phyloP scores from a whole-genome alignment of 2,888 invertebrate species.

The Lepidochrysops patricia region DNA sequence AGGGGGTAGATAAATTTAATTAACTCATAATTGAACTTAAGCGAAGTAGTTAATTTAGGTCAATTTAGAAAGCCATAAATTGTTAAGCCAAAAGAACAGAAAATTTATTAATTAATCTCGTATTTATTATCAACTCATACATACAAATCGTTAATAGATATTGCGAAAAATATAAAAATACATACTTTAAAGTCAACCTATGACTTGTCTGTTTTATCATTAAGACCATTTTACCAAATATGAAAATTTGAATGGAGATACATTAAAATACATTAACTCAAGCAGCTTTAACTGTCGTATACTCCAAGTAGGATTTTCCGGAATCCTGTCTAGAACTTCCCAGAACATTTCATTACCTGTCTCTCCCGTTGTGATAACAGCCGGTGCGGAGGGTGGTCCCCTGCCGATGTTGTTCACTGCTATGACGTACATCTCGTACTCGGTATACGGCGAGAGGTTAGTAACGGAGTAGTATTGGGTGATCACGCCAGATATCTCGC shows the following conservation, averaged over 20 bases:
- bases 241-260: too few relatives aligned
- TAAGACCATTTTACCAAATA: too few relatives aligned
- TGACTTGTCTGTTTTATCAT: too few relatives aligned
- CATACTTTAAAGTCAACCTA: too few relatives aligned
- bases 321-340: neutral
- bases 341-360: slow-evolving; percentile 80
- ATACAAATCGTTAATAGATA: too few relatives aligned
- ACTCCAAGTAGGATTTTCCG: neutral
- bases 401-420: slow-evolving; percentile 96
- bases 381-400: slow-evolving; percentile 90
- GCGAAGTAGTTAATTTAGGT: neutral
- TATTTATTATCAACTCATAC: too few relatives aligned
- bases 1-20: neutral
- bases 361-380: slow-evolving; percentile 95
- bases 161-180: too few relatives aligned
- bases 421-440: slow-evolving; percentile 96
- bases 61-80: neutral
- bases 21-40: neutral
- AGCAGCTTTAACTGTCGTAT: neutral
- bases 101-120: neutral
- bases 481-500: slow-evolving; percentile 94
- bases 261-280: too few relatives aligned
- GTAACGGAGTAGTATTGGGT: slow-evolving; percentile 94
- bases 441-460: slow-evolving; percentile 93
- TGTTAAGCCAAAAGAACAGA: neutral